Evolutionary conservation across 1,140 invertebrate genomes (phyloP), one percentile per base, ranked within the genome.

Genomic region (Thaumetopoea pityocampa): DNA sequence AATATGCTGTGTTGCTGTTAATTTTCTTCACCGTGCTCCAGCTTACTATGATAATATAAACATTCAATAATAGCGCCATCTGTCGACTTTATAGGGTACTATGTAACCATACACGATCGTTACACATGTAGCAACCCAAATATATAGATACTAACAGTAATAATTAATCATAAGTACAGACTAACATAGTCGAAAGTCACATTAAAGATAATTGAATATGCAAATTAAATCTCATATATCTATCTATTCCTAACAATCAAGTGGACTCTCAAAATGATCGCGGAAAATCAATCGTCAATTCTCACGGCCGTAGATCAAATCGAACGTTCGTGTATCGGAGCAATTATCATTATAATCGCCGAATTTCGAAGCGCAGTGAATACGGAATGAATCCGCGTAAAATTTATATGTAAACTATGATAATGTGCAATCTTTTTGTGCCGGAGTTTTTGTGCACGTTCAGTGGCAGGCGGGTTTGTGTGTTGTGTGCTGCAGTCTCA

Each of bases 371-470:
- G 55, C 61, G 52, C 60, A 53, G 63, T 78, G 73, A 78, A 80
- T 80, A 74, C 66, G 55, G 60, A 80, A 81, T 84, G 70, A 79
- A 78, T 80, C 76, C 50, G 80, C 78, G 78, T 81, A 79, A 80
- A 80, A 82, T 84, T 84, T 84, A 84, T 82, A 80, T 77, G 78
- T 80, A 82, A 80, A 84, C 78, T 84, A 84, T 84, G 77, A 69
- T 84, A 82, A 82, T 84, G 58, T 68, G 62, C 63, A 47, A 54
- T 63, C 67, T 70, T 76, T 78, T 68, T 64, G 29, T 63, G 46
- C 51, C 20, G 47, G 32, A 47, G 46, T 65, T 76, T 78, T 77
- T 80, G 41, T 67, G 36, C 33, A 23, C 32, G 42, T 45, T 51
- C 44, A 46, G 42, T 37, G 22, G 27, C 50, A 64, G 55, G 34